These are phyloP conservation scores for Drosophila demipolita DNA, from an alignment of 2,888 invertebrate species.

Conservation along the genomic window DNA sequence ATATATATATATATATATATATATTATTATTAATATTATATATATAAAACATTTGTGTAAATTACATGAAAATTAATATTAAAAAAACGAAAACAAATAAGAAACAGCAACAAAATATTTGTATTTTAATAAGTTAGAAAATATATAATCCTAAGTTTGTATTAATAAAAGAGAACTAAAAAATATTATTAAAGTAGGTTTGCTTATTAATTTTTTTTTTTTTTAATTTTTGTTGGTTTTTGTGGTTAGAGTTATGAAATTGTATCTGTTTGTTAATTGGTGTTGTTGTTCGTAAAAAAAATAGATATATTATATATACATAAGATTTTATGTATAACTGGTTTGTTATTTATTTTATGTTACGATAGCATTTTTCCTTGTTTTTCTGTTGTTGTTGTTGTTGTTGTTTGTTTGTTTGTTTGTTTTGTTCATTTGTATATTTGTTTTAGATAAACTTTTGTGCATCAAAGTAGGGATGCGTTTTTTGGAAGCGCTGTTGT, in stretches of 20 bases:
- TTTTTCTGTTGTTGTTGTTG: slow-evolving; percentile 6
- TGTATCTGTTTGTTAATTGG: slow-evolving; percentile 43
- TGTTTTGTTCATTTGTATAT: slow-evolving; percentile 29
- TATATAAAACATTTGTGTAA: slow-evolving; percentile 34
- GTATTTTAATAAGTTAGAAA: slow-evolving; percentile 26
- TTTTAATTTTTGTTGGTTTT: slow-evolving; percentile 19
- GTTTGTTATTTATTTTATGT: slow-evolving; percentile 44
- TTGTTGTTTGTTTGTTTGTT: slow-evolving; percentile 7
- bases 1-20: slow-evolving; percentile 11
- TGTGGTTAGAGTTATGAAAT: slow-evolving; percentile 47
- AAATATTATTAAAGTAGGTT: slow-evolving; percentile 29
- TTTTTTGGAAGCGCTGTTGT: slow-evolving; percentile 85
- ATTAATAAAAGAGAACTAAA: slow-evolving; percentile 42
- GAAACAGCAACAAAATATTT: slow-evolving; percentile 53
- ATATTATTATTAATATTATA: slow-evolving; percentile 43
- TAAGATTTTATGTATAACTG: slow-evolving; percentile 50
- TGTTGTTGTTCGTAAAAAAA: slow-evolving; percentile 42
- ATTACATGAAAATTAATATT: slow-evolving; percentile 25
- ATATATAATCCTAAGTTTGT: slow-evolving; percentile 30
- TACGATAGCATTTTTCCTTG: slow-evolving; percentile 19
- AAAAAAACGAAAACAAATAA: slow-evolving; percentile 29
- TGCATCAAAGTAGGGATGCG: slow-evolving; percentile 85
- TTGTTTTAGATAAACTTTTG: slow-evolving; percentile 82
- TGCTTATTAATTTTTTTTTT: slow-evolving; percentile 18
- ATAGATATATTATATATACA: slow-evolving; percentile 35